Conservation (phyloP, 1,140 invertebrate species). For the Tribolium madens region DNA sequence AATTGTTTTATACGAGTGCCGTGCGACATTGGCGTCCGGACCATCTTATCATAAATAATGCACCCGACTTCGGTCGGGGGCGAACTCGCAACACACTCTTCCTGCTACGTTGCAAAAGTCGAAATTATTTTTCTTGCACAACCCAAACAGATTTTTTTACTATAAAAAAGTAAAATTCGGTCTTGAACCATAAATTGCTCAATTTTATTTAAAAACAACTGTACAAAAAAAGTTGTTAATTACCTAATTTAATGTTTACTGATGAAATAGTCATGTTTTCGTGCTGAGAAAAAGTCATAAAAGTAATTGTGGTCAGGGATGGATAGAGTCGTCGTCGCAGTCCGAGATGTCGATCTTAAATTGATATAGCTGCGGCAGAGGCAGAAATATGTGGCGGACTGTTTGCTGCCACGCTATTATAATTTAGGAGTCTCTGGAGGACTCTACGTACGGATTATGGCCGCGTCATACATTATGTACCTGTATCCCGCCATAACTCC, state of each 20-base stretch:
- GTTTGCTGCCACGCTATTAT: conserved; percentile 47
- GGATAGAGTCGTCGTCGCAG: background rate
- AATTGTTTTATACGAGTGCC: conserved; percentile 64
- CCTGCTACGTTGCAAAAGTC: background rate
- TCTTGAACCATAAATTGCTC: too few relatives aligned
- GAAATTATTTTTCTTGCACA: background rate
- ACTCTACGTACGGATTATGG: conserved; percentile 54
- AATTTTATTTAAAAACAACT: too few relatives aligned
- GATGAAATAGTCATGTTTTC: background rate
- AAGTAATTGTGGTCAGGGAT: background rate
- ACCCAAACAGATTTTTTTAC: too few relatives aligned
- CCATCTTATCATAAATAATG: conserved; percentile 62
- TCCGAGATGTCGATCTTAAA: conserved; percentile 51
- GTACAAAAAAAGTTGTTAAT: too few relatives aligned
- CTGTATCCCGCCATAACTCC: conserved; percentile 52
- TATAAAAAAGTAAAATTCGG: background rate
- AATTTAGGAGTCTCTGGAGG: conserved; percentile 50
- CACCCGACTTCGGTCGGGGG: conserved; percentile 39
- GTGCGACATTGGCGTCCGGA: conserved; percentile 57
- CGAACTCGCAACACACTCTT: background rate
- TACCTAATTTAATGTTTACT: background rate
- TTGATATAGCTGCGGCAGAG: conserved; percentile 47
- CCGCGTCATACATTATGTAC: conserved; percentile 55
- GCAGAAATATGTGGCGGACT: conserved; percentile 44
- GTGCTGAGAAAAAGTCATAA: background rate